These are phyloP conservation scores for Gasterosteus aculeatus DNA, from an alignment of 2,113 vertebrate species.

Conservation along the genomic window DNA sequence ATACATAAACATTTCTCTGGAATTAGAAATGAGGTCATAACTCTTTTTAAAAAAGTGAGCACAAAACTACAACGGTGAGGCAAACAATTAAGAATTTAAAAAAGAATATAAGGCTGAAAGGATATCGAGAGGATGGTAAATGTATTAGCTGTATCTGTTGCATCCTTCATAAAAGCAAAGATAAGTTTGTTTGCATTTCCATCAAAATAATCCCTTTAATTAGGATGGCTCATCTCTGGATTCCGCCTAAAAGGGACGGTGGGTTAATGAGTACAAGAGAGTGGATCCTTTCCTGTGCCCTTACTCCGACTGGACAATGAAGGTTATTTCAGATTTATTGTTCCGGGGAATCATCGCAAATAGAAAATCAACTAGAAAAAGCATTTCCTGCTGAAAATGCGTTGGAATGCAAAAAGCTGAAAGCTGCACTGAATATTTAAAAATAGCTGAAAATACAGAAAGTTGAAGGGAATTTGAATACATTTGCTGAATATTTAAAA, in stretches of 20 bases:
- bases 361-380: constrained; percentile 76
- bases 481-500: too few relatives aligned
- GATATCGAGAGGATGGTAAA: not conserved
- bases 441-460: too few relatives aligned
- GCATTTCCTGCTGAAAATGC: too few relatives aligned
- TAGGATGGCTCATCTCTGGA: constrained; percentile 30
- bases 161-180: constrained; percentile 19
- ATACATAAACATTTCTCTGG: constrained; percentile 1
- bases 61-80: not conserved
- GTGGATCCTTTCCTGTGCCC: constrained; percentile 48
- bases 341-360: constrained; percentile 74
- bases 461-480: too few relatives aligned
- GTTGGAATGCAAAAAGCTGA: too few relatives aligned
- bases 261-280: constrained; percentile 55
- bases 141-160: not conserved
- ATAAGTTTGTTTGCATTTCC: constrained; percentile 12
- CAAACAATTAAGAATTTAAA: not conserved
- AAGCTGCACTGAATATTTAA: too few relatives aligned
- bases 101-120: not conserved
- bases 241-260: constrained; percentile 42
- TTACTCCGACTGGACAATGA: constrained; percentile 55
- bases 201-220: constrained; percentile 36
- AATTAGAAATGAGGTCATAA: not conserved
- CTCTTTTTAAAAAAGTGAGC: not conserved
- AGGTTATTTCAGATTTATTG: constrained; percentile 73